Conservation (phyloP, 2,797 vertebrate genomes). For the Eulemur mongoz region DNA sequence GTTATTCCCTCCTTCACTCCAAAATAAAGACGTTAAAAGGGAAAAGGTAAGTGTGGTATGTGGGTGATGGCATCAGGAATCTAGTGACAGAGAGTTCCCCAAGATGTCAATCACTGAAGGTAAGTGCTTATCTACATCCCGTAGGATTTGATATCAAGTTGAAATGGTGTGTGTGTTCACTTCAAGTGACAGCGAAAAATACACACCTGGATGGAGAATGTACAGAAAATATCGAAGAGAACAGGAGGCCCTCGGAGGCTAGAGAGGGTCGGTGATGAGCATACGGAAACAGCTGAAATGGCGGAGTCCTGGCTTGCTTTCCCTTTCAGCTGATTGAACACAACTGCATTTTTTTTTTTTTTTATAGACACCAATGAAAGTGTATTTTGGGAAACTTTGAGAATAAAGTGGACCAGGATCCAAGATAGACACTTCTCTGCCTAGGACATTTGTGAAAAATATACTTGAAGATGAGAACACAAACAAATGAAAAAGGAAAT, state of each 20-base stretch:
- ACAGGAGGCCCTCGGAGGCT: background rate
- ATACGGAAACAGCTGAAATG: background rate
- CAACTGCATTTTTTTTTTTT: background rate
- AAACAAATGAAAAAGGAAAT: slow-evolving; percentile 23
- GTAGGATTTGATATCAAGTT: background rate
- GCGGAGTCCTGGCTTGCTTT: background rate
- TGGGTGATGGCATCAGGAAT: background rate
- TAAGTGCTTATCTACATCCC: background rate
- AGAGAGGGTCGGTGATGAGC: background rate
- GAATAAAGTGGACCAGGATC: background rate
- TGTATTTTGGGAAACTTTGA: background rate
- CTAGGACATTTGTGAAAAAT: background rate
- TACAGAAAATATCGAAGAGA: background rate
- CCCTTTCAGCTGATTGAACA: background rate
- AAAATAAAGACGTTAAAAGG: slow-evolving; percentile 13
- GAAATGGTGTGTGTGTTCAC: background rate
- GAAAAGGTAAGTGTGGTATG: background rate
- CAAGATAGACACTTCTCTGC: background rate
- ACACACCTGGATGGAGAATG: background rate
- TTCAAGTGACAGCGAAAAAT: background rate
- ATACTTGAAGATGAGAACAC: background rate
- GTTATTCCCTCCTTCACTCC: background rate
- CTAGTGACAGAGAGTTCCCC: background rate
- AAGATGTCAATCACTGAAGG: background rate
- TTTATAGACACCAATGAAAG: background rate